These are phyloP conservation scores for Mesembrinibis cayennensis DNA, from an alignment of 2,113 vertebrate genomes.

Conservation along the genomic window DNA sequence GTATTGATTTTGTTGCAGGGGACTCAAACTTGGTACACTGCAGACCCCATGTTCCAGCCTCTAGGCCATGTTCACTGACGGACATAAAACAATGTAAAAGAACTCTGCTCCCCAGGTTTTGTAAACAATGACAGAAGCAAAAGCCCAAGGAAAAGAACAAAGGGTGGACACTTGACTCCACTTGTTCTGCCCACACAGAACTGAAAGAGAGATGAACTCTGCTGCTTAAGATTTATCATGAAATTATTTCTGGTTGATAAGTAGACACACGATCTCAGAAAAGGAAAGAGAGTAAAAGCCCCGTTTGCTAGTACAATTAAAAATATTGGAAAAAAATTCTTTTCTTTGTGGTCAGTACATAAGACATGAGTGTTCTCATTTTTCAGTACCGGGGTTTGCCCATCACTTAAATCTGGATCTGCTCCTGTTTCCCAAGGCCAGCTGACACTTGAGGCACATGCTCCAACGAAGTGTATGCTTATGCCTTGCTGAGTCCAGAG, in stretches of 20 bases:
- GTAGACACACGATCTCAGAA: neutral
- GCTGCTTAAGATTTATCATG: neutral
- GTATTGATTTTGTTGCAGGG: neutral
- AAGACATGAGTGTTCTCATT: neutral
- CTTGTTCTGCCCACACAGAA: neutral
- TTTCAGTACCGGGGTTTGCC: neutral
- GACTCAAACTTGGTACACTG: neutral
- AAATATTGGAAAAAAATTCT: neutral
- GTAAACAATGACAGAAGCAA: neutral
- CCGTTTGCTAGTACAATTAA: neutral
- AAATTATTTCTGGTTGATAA: neutral
- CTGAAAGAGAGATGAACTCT: neutral
- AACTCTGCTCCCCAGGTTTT: accelerated
- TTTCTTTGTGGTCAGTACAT: neutral
- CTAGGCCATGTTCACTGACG: neutral
- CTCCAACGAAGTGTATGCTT: neutral
- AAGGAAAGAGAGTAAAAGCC: neutral
- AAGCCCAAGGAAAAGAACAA: neutral
- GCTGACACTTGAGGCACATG: neutral
- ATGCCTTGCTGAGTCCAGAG: neutral
- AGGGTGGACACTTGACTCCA: neutral
- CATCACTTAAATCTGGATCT: neutral
- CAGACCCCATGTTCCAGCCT: neutral
- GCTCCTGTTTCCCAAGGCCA: neutral
- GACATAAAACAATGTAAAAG: neutral